phyloP scores from a whole-genome alignment of 2,113 vertebrate genomes.

The Cyanistes caeruleus region DNA sequence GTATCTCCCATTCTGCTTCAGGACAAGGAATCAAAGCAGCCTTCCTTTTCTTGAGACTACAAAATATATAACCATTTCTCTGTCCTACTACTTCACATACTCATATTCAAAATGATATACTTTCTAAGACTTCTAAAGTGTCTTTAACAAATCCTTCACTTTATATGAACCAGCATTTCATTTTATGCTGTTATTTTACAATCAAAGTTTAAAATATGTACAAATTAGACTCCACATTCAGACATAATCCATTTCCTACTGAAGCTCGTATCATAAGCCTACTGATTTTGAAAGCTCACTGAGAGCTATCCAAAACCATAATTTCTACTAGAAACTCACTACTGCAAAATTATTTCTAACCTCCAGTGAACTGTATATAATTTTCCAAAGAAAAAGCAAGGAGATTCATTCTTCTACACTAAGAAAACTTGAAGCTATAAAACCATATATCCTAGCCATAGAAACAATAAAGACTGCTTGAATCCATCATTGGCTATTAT shows the following conservation, averaged over 20 bases:
- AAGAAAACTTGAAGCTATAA: slow-evolving; percentile 31
- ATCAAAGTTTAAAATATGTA: not conserved
- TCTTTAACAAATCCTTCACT: not conserved
- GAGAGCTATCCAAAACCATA: not conserved
- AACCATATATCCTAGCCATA: not conserved
- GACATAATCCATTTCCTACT: not conserved
- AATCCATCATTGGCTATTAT: not conserved
- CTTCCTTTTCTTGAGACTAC: not conserved
- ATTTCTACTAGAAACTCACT: not conserved
- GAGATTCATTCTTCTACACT: not conserved
- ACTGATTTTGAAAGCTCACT: not conserved
- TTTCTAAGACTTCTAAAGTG: not conserved
- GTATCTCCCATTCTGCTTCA: not conserved
- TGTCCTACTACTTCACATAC: not conserved
- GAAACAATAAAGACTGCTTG: not conserved
- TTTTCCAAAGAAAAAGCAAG: slow-evolving; percentile 6
- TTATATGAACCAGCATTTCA: not conserved
- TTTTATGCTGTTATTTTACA: not conserved
- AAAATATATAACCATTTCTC: not conserved
- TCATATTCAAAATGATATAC: not conserved
- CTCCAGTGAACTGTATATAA: not conserved
- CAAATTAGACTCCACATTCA: not conserved
- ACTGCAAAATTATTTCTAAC: slow-evolving; percentile 2
- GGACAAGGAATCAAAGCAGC: not conserved
- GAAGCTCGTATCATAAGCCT: not conserved